Evolutionary conservation across 2,797 vertebrate species (phyloP).

Genomic region (Buceros bicornis): DNA sequence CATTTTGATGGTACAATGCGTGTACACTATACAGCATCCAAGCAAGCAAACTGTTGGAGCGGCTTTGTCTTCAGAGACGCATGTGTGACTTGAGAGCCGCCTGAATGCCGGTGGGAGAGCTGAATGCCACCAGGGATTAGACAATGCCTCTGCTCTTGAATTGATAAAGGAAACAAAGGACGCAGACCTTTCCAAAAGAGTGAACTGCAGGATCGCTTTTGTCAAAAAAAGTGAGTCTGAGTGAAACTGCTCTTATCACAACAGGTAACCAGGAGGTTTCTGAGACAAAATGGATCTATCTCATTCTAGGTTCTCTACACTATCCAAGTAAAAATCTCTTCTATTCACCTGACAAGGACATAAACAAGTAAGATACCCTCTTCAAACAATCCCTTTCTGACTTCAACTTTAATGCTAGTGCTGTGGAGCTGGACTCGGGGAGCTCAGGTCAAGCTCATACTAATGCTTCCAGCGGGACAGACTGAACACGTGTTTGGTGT

Average conservation of each 20-base stretch:
- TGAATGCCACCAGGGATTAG: neutral
- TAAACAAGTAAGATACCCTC: neutral
- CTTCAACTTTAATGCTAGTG: neutral
- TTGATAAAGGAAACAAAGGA: neutral
- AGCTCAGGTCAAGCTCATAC: neutral
- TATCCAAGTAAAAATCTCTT: neutral
- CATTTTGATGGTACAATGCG: conserved; percentile 31
- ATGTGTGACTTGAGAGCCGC: neutral
- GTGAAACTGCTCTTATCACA: neutral
- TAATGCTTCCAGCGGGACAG: rapidly evolving
- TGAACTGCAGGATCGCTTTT: neutral
- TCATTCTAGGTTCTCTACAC: neutral
- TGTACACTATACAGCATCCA: neutral
- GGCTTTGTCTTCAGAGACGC: neutral
- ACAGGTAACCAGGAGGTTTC: neutral
- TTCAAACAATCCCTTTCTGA: neutral
- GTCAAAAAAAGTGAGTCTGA: neutral
- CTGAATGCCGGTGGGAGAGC: neutral
- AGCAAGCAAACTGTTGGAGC: neutral
- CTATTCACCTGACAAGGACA: neutral
- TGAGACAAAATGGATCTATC: neutral
- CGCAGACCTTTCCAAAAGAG: rapidly evolving
- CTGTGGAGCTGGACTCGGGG: neutral
- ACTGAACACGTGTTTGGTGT: rapidly evolving
- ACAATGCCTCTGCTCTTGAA: neutral